Conservation (phyloP, 2,113 vertebrate species). For the Scopus umbretta region DNA sequence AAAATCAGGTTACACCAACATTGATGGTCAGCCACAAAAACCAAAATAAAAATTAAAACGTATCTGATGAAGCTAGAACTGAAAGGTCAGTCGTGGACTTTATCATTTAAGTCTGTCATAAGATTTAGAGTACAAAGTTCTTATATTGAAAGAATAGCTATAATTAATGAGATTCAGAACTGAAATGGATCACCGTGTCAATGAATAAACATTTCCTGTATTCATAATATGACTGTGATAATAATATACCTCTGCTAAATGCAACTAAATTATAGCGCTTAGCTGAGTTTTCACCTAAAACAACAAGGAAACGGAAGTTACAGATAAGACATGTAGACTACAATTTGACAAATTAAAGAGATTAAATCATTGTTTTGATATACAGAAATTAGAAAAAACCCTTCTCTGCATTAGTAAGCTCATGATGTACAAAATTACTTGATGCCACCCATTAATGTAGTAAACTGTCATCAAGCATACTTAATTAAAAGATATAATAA, state of each 20-base stretch:
- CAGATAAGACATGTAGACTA: neutral
- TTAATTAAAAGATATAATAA: constrained; percentile 37
- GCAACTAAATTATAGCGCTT: neutral
- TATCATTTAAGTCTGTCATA: neutral
- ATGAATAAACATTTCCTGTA: neutral
- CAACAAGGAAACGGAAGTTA: neutral
- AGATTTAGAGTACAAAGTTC: neutral
- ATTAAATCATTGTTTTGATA: neutral
- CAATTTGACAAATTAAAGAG: neutral
- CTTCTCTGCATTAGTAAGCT: neutral
- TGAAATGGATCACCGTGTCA: neutral
- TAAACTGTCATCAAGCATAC: neutral
- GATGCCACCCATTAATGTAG: neutral
- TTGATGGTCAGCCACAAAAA: neutral
- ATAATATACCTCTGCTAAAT: neutral
- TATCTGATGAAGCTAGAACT: neutral
- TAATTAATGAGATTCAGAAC: neutral
- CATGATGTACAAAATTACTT: neutral
- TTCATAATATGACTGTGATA: neutral
- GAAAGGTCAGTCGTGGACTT: neutral
- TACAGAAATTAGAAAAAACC: neutral
- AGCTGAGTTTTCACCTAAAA: neutral
- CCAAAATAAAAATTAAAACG: neutral
- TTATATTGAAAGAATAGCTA: neutral
- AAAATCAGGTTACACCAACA: neutral